Base-by-base conservation (phyloP, 92 coral and sea anemone genomes). In the Zoanthus sociatus region DNA sequence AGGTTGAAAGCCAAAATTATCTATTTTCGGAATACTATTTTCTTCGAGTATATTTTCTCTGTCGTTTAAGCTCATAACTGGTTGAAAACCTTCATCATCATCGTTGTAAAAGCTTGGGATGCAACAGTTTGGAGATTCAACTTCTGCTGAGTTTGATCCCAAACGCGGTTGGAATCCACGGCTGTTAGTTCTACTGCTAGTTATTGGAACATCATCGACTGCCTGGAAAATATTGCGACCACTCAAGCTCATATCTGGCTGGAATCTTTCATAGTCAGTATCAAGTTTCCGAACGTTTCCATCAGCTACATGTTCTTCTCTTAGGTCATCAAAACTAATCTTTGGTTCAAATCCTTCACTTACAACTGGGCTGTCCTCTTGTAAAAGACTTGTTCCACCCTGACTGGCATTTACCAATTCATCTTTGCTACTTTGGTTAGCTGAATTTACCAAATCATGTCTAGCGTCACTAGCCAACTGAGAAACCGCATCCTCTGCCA, bases 71-170 rank as follows among this genome's bases (percentile, higher is more conserved):
- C 85, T 81, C 75, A 66, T 81, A 45, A 31, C 67, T 50, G 85
- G 85, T 81, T 81, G 85, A 17, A 81, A 81, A 10, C 85, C 85
- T 64, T 81, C 85, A 64, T 21, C 67, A 63, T 81, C 85, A 20
- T 81, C 85, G 58, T 81, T 68, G 21, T 81, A 81, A 66, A 81
- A 81, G 63, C 85, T 81, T 15, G 85, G 85, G 31, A 81, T 81
- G 8, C 85, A 73, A 53, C 45, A 67, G 63, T 55, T 46, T 67
- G 60, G 60, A 8, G 37, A 1, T 15, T 51, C 58, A 18, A 9
- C 18, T 14, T 81, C 75, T 3, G 75, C 61, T 5, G 42, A 30
- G 31, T 53, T n/a, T 13, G 37, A 66, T 9, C 73, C 73, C 42
- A 50, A 42, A 20, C 45, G 58, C 7, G 74, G 73, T 2, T 81